Base-by-base conservation (phyloP, 1,140 invertebrate genomes). In the Xylocopa sonorina region DNA sequence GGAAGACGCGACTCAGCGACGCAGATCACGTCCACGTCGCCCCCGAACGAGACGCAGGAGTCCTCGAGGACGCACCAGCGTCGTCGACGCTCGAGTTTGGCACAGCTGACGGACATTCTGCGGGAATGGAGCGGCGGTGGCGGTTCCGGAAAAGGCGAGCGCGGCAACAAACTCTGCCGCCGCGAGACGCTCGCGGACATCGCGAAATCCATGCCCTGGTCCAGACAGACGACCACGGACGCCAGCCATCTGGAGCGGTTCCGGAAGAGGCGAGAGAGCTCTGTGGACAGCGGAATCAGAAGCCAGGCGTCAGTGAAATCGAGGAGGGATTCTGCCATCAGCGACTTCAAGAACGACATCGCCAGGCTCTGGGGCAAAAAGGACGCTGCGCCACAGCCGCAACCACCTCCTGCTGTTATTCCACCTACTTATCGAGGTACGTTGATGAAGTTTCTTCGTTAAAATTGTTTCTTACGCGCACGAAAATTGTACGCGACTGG, bases 151-250 rank as follows among this genome's bases (percentile, higher is more conserved):
- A 94, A 94, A 3, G 92, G 94, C 71, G 94, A 94, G 57, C 94
- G 93, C 74, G 93, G 95, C 85, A 94, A 94, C n/a, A 96, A 96
- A 53, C 91, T 98, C 7, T 96, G 95, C 66, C 94, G 97, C 3
- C 94, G 97, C 46, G 97, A 98, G 90, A 97, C 97, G 1, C 93
- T 98, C 48, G 97, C 97, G 48, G 97, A 98, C 87, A 94, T 98
- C 95, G 55, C 95, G 91, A 90, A 97, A 94, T 88, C 93, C 1
- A 84, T 97, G 24, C 96, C 96, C 0, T 97, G 96, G 95, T 71
- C 93, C 88, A 80, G 94, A 7, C 94, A 95, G 73, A 93, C 93
- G 3, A 94, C 94, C 18, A 93, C 93, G 24, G 94, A 95, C 34
- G 88, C 91, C 0, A 92, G 93, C 38, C 93, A 93, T 24, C 53